Base-by-base conservation (phyloP, 2,797 vertebrate species). In the Gila robusta region DNA sequence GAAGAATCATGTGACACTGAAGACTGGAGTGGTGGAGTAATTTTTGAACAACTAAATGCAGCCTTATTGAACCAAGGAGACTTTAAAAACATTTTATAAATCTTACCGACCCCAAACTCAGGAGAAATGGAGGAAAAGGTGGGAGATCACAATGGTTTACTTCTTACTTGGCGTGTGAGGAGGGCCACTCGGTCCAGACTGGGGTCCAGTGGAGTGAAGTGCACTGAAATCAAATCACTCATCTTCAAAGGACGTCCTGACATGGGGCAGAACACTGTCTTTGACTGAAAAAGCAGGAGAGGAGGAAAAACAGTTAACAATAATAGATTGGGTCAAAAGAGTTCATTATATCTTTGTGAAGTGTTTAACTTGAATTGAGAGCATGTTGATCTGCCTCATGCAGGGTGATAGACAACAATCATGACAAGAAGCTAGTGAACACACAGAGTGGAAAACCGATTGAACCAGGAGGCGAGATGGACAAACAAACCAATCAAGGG, bases 241-340 rank as follows among this genome's bases (percentile, higher is more conserved):
- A 98, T 96, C 90, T 96, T 96, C 52, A 98, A 94, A 2, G 97
- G 93, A 59, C 85, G 93, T 44, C 96, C 96, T 0, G 97, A 97
- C 97, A 98, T 98, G 21, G 97, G 97, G 89, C 97, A 98, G 62
- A 95, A 90, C 80, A 98, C 97, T 0, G 92, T 84, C 91, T 97
- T 89, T 90, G 95, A 95, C 97, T 98, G 90, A 87, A 5, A 72
- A 35, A 87, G 21, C 84, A 16, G 5, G 28, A 28, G 4, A 44
- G 14, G 12, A 78, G 14, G 9, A 17, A 49, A 72, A 64, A 35
- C 17, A 41, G 32, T 28, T 19, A 28, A n/a, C 0, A 1, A 71
- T 39, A 41, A 71, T 7, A n/a, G 28, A 81, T 37, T 3, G 12
- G 21, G 26, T 54, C 47, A 67, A 44, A 66, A 37, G 21, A 49